Conservation (phyloP, 1,140 invertebrate species). For the Theocolax elegans region DNA sequence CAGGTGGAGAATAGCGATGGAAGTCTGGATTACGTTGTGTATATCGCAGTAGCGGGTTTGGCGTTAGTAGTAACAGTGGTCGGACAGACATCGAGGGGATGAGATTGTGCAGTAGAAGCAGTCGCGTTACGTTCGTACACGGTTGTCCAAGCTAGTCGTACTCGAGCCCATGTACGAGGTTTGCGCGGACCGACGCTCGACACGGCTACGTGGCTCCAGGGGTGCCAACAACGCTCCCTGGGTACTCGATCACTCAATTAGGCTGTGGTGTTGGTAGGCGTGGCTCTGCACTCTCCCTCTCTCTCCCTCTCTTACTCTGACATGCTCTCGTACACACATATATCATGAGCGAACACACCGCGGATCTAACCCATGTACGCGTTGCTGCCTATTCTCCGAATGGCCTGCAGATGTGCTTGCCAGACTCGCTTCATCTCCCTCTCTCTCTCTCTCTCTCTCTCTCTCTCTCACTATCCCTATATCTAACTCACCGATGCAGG, state of each 20-base stretch:
- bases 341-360: slow-evolving; percentile 29
- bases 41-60: no score
- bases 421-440: no score
- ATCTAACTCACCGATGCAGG: neutral
- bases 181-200: no score
- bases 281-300: slow-evolving; percentile 8
- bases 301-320: no score
- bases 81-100: neutral
- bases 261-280: slow-evolving; percentile 47
- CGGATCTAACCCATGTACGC: slow-evolving; percentile 16
- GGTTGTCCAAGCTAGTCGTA: neutral
- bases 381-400: neutral
- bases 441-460: no score
- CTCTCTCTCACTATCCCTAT: no score
- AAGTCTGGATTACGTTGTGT: no score
- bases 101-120: neutral
- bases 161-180: neutral
- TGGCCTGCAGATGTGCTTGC: slow-evolving; percentile 5
- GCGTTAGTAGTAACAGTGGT: neutral
- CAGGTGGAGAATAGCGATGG: no score
- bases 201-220: slow-evolving; percentile 29
- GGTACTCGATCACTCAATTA: slow-evolving; percentile 52
- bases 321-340: neutral
- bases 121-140: neutral
- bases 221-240: slow-evolving; percentile 15